A percentile compares a stretch with the other conserved stretches of the same genome.
phyloP scores from a whole-genome alignment of 1,140 invertebrate species.

The Schmidtea mediterranea region DNA sequence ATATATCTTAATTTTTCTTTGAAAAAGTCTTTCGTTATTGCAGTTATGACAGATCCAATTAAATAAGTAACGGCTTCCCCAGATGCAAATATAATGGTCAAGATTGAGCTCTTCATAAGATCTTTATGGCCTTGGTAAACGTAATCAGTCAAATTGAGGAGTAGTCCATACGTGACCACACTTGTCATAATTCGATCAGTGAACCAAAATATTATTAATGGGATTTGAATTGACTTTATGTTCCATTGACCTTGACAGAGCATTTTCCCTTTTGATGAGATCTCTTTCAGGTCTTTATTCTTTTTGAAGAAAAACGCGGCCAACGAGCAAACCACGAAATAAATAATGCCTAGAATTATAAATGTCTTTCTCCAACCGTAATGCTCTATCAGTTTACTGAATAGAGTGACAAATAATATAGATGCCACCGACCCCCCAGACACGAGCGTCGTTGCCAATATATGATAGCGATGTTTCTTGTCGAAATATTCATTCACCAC shows the following conservation, averaged over 20 bases:
- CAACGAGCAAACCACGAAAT: neutral
- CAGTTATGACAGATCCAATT: neutral
- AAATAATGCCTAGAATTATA: neutral
- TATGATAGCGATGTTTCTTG: neutral
- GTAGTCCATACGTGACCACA: slow-evolving; percentile 5
- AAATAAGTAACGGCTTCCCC: slow-evolving; percentile 5
- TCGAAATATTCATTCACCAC: neutral
- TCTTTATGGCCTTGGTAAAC: neutral
- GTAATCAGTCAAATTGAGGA: slow-evolving; percentile 5
- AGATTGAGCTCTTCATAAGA: neutral
- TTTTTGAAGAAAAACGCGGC: neutral
- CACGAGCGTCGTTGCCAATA: neutral
- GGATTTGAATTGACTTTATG: neutral
- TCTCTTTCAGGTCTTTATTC: neutral
- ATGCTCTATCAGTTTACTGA: neutral
- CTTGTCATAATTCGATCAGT: slow-evolving; percentile 4
- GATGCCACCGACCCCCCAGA: neutral
- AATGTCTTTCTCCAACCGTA: neutral
- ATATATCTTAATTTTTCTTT: slow-evolving; percentile 4
- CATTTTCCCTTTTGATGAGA: neutral
- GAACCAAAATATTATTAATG: neutral
- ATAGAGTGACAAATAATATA: neutral
- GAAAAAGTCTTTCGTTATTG: slow-evolving; percentile 1
- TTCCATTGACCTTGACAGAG: neutral
- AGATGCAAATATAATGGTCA: slow-evolving; percentile 1